Conservation (phyloP, 2,888 invertebrate species). For the Cephus runcator region DNA sequence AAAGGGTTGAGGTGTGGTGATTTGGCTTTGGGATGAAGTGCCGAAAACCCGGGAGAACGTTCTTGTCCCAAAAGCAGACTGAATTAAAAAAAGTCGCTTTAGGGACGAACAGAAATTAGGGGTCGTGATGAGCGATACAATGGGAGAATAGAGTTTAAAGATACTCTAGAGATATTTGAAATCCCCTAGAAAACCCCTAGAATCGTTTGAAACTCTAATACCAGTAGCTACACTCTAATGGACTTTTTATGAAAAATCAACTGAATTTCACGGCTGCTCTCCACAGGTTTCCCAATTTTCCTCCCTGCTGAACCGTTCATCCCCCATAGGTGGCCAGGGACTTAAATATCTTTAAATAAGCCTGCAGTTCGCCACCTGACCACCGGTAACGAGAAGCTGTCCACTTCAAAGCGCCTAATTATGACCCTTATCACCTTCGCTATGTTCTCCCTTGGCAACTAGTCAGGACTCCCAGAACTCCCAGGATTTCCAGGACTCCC, state of each 20-base stretch:
- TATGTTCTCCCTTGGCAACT: slow-evolving; percentile 19
- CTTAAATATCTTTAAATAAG: slow-evolving; percentile 4
- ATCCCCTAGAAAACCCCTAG: not conserved
- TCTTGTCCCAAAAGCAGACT: slow-evolving; percentile 9
- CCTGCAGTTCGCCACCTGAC: not conserved
- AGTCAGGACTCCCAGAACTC: not conserved
- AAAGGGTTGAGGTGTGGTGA: slow-evolving; percentile 17
- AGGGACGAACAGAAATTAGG: not conserved
- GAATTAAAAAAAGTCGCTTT: slow-evolving; percentile 4
- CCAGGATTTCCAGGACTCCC: not conserved
- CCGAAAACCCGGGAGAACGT: slow-evolving; percentile 8
- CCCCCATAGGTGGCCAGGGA: not conserved
- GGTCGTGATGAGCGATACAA: not conserved
- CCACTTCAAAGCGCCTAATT: slow-evolving; percentile 48
- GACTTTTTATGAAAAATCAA: not conserved
- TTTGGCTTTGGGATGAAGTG: slow-evolving; percentile 5
- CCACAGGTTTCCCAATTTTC: not conserved
- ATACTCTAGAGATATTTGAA: not conserved
- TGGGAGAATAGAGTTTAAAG: not conserved
- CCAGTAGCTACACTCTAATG: not conserved
- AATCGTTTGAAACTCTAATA: not conserved
- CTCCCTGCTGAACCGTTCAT: not conserved
- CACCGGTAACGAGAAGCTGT: slow-evolving; percentile 39
- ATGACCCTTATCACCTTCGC: slow-evolving; percentile 44
- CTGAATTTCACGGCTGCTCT: not conserved